These are phyloP conservation scores for Anabas testudineus DNA, from an alignment of 2,797 vertebrate species.

Conservation along the genomic window DNA sequence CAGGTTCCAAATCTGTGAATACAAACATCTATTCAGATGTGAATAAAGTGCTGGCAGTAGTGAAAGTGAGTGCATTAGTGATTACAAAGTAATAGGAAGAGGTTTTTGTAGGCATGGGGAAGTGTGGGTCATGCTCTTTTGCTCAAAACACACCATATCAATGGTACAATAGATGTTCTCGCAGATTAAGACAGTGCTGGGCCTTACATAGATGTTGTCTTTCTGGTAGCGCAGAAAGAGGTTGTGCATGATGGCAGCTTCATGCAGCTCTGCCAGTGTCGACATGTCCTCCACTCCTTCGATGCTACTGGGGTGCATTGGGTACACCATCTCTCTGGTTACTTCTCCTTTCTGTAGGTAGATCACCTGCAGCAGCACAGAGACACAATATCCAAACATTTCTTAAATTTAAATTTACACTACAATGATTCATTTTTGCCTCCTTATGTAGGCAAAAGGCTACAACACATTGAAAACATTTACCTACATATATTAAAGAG, in stretches of 20 bases:
- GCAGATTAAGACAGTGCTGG: background rate
- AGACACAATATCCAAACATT: background rate
- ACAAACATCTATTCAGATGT: background rate
- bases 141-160: background rate
- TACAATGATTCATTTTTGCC: too few species aligned
- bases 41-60: background rate
- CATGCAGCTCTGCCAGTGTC: slow-evolving; percentile 89
- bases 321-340: slow-evolving; percentile 83
- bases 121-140: background rate
- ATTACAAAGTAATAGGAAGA: slow-evolving; percentile 1
- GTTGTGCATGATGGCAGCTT: slow-evolving; percentile 94
- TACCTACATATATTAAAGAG: background rate
- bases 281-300: slow-evolving; percentile 92
- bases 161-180: background rate
- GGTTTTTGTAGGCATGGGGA: background rate
- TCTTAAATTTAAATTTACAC: too few species aligned
- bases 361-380: slow-evolving; percentile 82
- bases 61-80: too few species aligned
- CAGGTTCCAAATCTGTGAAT: too few species aligned
- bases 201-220: slow-evolving; percentile 92
- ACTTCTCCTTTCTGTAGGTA: slow-evolving; percentile 80
- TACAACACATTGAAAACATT: too few species aligned
- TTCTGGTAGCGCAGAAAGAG: slow-evolving; percentile 89
- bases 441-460: background rate
- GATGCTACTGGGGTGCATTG: slow-evolving; percentile 89